Base-by-base conservation (phyloP, 2,888 invertebrate species). In the Cyaniris semiargus region DNA sequence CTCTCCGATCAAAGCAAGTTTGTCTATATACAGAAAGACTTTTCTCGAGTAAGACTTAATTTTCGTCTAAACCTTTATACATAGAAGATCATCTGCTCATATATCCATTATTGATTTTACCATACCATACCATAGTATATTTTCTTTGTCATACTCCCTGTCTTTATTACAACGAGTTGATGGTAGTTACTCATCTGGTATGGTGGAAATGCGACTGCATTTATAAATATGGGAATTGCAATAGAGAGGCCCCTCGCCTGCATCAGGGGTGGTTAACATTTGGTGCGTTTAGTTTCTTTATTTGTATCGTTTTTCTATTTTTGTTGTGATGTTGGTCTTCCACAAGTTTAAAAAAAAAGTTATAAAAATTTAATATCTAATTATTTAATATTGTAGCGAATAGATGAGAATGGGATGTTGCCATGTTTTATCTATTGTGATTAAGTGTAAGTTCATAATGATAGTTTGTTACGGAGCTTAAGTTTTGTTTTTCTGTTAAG, bases 321-420 rank as follows among this genome's bases (percentile, higher is more conserved):
- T 90, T 91, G 91, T 93, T 93, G 93, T 94, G 94, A 94, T 93
- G 90, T 93, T 89, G 86, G 94, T 93, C 94, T 94, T 94, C 94
- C 94, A 94, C 85, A 84, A 87, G 86, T 90, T 89, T 89, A 83
- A 53, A 53, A 53, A 85, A 86, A 85, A 82, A 78, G 80, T 79
- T 88, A 87, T 87, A 87, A 87, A 48, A 87, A 88, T 88, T 83
- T 82, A 83, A 86, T 86, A 87, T 88, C 87, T 91, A 88, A 86
- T 88, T 90, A 91, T 90, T 89, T 89, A 83, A 84, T 86, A 88
- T 86, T 88, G 75, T 90, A 90, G 90, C 89, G 85, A 89, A 86
- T 86, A 86, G 86, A 87, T 86, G 85, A 82, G 81, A 82, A 84
- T 82, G 81, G 83, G 82, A 84, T 85, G 85, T 82, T 87, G 88